A percentile compares a stretch with the other conserved stretches of the same genome.
Evolutionary conservation across 37 sponge, comb jelly and placozoan species (phyloP).

Genomic region (Agelas oroides): DNA sequence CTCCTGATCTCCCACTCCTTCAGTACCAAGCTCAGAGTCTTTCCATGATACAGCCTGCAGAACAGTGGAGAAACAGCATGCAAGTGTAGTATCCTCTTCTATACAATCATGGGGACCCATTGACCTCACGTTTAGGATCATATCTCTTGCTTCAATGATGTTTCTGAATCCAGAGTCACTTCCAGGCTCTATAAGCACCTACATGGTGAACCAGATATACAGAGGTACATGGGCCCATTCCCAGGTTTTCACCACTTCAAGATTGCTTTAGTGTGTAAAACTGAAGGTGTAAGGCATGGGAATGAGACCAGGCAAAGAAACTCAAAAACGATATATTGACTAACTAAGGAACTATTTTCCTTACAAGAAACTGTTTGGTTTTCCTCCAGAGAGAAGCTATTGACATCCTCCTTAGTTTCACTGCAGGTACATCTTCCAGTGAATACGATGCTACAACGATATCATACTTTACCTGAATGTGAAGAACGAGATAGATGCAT

Average conservation of each 20-base stretch:
- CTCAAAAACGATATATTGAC: no score
- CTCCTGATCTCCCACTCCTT: background rate
- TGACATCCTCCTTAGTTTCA: slow-evolving; percentile 45
- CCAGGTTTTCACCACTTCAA: no score
- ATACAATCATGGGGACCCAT: no score
- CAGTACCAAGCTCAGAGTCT: slow-evolving; percentile 2
- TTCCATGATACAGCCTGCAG: background rate
- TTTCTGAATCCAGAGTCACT: slow-evolving; percentile 62
- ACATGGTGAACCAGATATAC: background rate
- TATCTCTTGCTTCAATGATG: slow-evolving; percentile 71
- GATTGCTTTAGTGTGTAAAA: no score
- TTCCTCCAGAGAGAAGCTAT: slow-evolving; percentile 85
- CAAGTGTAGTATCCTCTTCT: no score
- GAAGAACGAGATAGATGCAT: background rate
- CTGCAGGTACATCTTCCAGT: slow-evolving; percentile 74
- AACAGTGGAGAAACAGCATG: background rate
- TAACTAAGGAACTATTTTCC: no score
- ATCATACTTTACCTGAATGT: slow-evolving; percentile 74
- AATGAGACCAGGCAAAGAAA: no score
- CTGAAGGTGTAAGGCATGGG: no score
- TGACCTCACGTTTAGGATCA: slow-evolving; percentile 58
- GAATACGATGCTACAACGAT: slow-evolving; percentile 81
- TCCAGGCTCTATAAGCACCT: slow-evolving; percentile 82
- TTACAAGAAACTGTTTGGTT: slow-evolving; percentile 78
- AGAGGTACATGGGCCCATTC: no score